Percentiles rank a stretch among this genome's conserved stretches.
These are phyloP conservation scores for Promerops cafer DNA, from an alignment of 2,113 vertebrate genomes.

Conservation along the genomic window DNA sequence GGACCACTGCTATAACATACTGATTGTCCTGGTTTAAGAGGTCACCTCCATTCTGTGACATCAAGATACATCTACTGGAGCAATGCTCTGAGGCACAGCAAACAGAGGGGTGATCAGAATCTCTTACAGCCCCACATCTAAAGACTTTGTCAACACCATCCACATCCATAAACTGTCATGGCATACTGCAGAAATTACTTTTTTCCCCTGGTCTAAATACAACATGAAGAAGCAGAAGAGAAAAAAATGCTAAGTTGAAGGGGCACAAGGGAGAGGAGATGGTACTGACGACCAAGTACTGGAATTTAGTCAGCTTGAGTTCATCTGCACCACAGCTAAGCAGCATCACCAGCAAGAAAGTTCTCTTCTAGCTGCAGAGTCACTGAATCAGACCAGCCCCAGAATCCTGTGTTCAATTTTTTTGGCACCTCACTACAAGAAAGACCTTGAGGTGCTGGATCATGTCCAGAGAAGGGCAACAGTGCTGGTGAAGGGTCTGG, in stretches of 20 bases:
- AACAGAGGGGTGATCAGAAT: not conserved
- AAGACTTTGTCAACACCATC: not conserved
- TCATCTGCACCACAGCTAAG: not conserved
- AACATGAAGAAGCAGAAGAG: not conserved
- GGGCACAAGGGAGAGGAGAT: not conserved
- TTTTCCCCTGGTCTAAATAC: not conserved
- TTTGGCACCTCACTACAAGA: not conserved
- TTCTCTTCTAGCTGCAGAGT: not conserved
- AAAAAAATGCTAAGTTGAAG: not conserved
- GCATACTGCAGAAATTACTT: not conserved
- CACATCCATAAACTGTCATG: not conserved
- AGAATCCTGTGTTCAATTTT: not conserved
- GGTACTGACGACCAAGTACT: not conserved
- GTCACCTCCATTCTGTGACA: not conserved
- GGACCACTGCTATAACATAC: accelerated
- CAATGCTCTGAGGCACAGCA: not conserved
- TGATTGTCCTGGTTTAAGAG: not conserved
- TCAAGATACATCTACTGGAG: not conserved
- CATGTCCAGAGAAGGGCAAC: not conserved
- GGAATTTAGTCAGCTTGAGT: not conserved
- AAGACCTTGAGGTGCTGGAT: not conserved
- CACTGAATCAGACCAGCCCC: not conserved
- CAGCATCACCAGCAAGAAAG: not conserved
- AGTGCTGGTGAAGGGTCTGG: not conserved
- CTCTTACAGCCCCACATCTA: not conserved